A percentile compares a stretch with the other conserved stretches of the same genome.
These are phyloP conservation scores for Neocloeon triangulifer DNA, from an alignment of 1,140 invertebrate species.

Conservation along the genomic window DNA sequence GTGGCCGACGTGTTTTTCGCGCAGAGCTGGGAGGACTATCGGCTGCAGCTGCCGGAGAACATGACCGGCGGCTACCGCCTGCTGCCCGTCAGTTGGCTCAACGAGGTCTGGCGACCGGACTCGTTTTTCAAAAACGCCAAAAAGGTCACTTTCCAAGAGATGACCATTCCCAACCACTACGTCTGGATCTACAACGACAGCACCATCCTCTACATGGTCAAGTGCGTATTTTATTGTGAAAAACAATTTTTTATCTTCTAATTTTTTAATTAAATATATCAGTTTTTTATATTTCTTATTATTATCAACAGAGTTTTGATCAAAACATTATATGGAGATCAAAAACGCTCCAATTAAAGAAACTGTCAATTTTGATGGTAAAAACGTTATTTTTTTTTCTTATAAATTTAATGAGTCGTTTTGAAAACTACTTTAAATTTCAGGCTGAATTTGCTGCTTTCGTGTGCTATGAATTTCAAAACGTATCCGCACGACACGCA, in stretches of 20 bases:
- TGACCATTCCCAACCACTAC: slow-evolving; percentile 84
- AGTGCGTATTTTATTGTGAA: slow-evolving; percentile 33
- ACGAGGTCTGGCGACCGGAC: slow-evolving; percentile 77
- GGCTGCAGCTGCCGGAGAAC: slow-evolving; percentile 62
- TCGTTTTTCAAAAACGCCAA: slow-evolving; percentile 79
- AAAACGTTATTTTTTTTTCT: too few relatives aligned
- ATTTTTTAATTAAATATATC: too few relatives aligned
- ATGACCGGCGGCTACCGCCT: slow-evolving; percentile 66
- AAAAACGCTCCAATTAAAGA: too few relatives aligned
- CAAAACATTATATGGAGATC: too few relatives aligned
- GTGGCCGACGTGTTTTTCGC: slow-evolving; percentile 80
- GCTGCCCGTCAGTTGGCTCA: slow-evolving; percentile 67
- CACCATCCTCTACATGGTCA: slow-evolving; percentile 71
- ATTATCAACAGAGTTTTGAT: too few relatives aligned
- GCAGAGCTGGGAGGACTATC: slow-evolving; percentile 76
- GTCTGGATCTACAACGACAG: slow-evolving; percentile 75
- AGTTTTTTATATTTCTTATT: too few relatives aligned
- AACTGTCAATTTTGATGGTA: too few relatives aligned
- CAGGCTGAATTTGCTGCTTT: slow-evolving; percentile 53
- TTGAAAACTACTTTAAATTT: too few relatives aligned
- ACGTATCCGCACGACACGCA: slow-evolving; percentile 81
- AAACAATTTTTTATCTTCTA: too few relatives aligned
- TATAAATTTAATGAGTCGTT: too few relatives aligned
- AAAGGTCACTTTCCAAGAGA: slow-evolving; percentile 76
- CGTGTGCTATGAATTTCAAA: slow-evolving; percentile 79